Percentiles rank a stretch among this genome's conserved stretches.
Evolutionary conservation across 2,113 vertebrate species (phyloP).

Genomic region (Oreotrochilus melanogaster): DNA sequence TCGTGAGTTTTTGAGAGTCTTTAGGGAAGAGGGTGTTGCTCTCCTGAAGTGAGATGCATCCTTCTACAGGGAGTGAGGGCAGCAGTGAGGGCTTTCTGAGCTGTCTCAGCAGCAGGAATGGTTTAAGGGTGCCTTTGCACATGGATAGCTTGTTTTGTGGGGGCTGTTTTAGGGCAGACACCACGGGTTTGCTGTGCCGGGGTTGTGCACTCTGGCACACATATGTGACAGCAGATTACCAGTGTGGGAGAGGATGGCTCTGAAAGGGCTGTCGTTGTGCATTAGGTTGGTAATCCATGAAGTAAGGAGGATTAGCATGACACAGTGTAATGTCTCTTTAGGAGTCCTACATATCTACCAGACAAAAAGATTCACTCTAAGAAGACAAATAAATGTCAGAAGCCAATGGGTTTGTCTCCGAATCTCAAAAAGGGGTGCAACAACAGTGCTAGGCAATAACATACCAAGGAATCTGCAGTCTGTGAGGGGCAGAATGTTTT

Average conservation of each 20-base stretch:
- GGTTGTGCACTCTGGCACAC: neutral
- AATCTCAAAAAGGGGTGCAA: neutral
- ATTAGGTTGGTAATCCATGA: conserved; percentile 22
- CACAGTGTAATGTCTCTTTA: neutral
- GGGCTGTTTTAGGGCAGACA: too few species aligned
- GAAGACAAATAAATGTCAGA: neutral
- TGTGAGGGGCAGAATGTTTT: neutral
- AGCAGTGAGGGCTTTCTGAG: neutral
- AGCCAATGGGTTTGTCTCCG: neutral
- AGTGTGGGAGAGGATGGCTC: neutral
- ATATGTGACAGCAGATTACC: neutral
- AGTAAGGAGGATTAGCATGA: neutral
- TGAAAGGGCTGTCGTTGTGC: neutral
- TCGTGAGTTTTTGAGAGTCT: neutral
- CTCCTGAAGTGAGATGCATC: neutral
- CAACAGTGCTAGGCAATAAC: neutral
- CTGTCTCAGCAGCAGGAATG: neutral
- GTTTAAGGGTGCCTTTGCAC: neutral
- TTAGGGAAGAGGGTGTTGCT: neutral
- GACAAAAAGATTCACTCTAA: neutral
- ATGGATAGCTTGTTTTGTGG: neutral
- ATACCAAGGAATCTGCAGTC: neutral
- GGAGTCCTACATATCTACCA: neutral
- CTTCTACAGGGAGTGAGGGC: neutral
- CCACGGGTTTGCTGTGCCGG: neutral